These are phyloP conservation scores for Drosophila subquinaria DNA, from an alignment of 2,888 invertebrate genomes.

Conservation along the genomic window DNA sequence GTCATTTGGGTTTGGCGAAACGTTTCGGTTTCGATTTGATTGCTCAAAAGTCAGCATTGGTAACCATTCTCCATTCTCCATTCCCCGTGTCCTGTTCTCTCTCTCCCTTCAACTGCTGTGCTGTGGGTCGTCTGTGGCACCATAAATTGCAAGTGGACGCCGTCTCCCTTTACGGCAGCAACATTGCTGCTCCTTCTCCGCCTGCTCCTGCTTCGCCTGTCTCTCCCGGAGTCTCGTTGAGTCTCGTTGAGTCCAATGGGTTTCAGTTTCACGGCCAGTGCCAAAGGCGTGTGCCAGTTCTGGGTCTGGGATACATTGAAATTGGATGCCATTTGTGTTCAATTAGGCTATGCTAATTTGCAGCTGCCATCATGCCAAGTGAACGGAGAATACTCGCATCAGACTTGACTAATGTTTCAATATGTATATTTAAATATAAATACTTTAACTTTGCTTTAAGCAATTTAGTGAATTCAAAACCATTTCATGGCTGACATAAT, in stretches of 20 bases:
- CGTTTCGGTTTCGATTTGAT: conserved; percentile 66
- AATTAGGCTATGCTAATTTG: conserved; percentile 81
- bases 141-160: conserved; percentile 80
- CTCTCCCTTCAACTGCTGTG: conserved; percentile 5
- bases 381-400: background rate
- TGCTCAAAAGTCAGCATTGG: conserved; percentile 58
- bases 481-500: conserved; percentile 65
- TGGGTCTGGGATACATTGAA: conserved; percentile 53
- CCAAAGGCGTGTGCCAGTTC: conserved; percentile 40
- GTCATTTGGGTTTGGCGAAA: conserved; percentile 67
- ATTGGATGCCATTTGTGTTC: conserved; percentile 82
- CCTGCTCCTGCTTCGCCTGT: background rate
- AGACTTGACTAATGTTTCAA: conserved; percentile 24
- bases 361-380: conserved; percentile 44
- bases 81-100: background rate
- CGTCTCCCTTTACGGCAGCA: conserved; percentile 36
- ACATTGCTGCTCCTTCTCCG: background rate
- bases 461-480: conserved; percentile 48
- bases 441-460: conserved; percentile 20
- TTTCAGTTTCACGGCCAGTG: conserved; percentile 68
- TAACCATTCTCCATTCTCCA: conserved; percentile 9
- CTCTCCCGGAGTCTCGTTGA: conserved; percentile 4
- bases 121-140: conserved; percentile 57
- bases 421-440: conserved; percentile 10
- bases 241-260: conserved; percentile 51